Base-by-base conservation (phyloP, 2,797 vertebrate species). In the Loriculus beryllinus region DNA sequence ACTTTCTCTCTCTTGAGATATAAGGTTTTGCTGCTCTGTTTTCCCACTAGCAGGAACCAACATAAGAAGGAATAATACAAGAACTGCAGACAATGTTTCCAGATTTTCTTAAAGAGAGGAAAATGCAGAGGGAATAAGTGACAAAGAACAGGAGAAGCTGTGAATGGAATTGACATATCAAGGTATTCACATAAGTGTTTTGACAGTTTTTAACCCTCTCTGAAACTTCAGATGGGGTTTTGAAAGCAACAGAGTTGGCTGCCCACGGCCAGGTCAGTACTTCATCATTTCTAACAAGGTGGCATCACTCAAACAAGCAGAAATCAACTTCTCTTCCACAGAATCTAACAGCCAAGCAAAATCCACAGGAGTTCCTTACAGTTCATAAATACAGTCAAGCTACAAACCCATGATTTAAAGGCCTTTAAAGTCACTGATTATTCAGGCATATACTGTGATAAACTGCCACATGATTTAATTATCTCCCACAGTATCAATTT, bases 391-490 rank as follows among this genome's bases (percentile, higher is more conserved):
- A 92, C n/a, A 48, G 40, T 23, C 45, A 86, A 70, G 85, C 77
- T 81, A 60, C 70, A 93, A 88, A 72, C 26, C 37, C 37, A 4
- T 80, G 51, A 90, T 84, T 91, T 92, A 95, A 88, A 90, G 84
- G 25, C 47, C 63, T 83, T 89, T 90, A 92, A 70, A 92, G 88
- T 60, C 64, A 68, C 60, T 91, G 70, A 90, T 90, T 88, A 91
- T 82, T 70, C 33, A 10, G 70, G 59, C 80, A 94, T 83, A 67
- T 91, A 63, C 72, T 86, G 84, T 88, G 59, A 91, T 93, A 82
- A 94, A 94, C 48, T 93, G 85, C 75, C 69, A 68, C 81, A 74
- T 8, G 3, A 90, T 94, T 95, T 94, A 92, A 96, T 97, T 93
- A 93, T 82, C 84, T 86, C 72, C 83, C 2, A 2, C 47, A 22